A percentile compares a stretch with the other conserved stretches of the same genome.
Conservation (phyloP, 2,888 invertebrate species). For the Drymonia ruficornis region DNA sequence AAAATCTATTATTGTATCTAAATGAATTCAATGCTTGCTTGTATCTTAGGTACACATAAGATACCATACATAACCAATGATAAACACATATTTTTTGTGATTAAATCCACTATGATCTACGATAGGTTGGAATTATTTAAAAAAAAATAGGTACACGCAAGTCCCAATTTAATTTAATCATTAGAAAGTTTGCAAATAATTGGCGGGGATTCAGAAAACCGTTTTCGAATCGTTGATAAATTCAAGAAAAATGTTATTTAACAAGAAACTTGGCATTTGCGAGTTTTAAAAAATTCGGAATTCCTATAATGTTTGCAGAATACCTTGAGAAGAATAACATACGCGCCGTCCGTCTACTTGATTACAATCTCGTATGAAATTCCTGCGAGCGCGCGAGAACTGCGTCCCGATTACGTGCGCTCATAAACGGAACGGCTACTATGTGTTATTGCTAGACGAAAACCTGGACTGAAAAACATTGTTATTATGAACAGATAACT, state of each 20-base stretch:
- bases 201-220: conserved; percentile 34
- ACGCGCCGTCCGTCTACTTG: conserved; percentile 36
- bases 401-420: conserved; percentile 62
- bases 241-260: conserved; percentile 18
- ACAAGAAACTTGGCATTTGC: conserved; percentile 22
- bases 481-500: background rate
- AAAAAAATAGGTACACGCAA: too few species aligned
- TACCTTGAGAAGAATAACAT: conserved; percentile 37
- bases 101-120: too few species aligned
- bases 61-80: too few species aligned
- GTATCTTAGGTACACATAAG: too few species aligned
- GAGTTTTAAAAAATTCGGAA: conserved; percentile 17
- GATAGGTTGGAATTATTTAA: too few species aligned
- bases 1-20: too few species aligned
- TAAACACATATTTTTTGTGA: too few species aligned
- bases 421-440: conserved; percentile 37
- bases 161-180: background rate
- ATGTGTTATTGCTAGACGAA: conserved; percentile 11
- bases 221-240: conserved; percentile 16
- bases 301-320: conserved; percentile 37
- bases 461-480: background rate
- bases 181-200: conserved; percentile 17
- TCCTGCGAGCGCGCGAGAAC: conserved; percentile 62
- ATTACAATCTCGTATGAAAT: conserved; percentile 63
- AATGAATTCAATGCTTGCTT: too few species aligned